Evolutionary conservation across 2,113 vertebrate species (phyloP), one percentile per base, ranked within the genome.

Genomic region (Thunnus maccoyii): DNA sequence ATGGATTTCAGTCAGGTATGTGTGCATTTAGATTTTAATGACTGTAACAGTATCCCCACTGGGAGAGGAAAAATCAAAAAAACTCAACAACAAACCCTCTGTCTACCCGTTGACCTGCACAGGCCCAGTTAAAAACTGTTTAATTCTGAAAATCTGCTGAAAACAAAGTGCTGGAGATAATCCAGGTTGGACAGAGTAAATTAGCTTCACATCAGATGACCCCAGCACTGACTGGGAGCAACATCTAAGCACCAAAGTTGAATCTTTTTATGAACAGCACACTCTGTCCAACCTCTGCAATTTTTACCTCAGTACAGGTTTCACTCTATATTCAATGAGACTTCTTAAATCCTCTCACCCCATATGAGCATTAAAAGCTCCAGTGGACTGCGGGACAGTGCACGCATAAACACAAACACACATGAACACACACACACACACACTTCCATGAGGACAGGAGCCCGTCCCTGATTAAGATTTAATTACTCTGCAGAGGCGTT

Each of bases 381-480:
- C 55, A 18, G 55, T 20, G 0, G 69, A 73, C 71, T 58, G 36
- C 1, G 14, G 17, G 55, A 51, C 17, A 15, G 54, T 54, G 50
- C 30, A 32, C 48, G 60, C 25, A 20, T 10, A 54, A 50, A 57
- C 17, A 61, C 48, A 69, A 32, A 44, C 22, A 22, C 60, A 65
- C 48, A 62, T 9, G 36, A 2, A 41, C 36, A 13, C 64, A 60
- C 72, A 62, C 22, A 72, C 15, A 50, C 41, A 41, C 10, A 78
- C 41, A 22, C 60, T 78, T 68, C 30, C 82, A 75, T 32, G 68
- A 81, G 60, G 86, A 89, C 80, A 84, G 85, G 72, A 65, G 88
- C 75, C 73, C 27, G 66, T 83, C 79, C 82, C 84, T 74, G 87
- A 94, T 95, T 93, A 95, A 94, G 88, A 93, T 94, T 95, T 93